phyloP scores from a whole-genome alignment of 2,888 invertebrate species.

The Lampropteryx suffumata region DNA sequence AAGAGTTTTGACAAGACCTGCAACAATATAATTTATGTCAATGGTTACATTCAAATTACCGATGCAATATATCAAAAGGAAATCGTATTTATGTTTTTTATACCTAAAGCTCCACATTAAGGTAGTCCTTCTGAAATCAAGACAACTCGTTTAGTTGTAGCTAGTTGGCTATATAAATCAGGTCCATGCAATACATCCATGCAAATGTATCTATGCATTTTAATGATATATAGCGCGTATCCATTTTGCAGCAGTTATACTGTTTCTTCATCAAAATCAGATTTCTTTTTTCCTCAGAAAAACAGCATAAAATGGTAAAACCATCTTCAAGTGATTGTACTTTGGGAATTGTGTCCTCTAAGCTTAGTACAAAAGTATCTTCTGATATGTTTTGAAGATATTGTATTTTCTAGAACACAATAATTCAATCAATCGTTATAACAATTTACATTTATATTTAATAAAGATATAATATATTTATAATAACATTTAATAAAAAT shows the following conservation, averaged over 20 bases:
- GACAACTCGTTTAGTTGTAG: constrained; percentile 44
- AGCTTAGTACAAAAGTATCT: constrained; percentile 44
- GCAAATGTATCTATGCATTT: constrained; percentile 47
- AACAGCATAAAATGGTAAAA: constrained; percentile 17
- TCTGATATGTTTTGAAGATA: constrained; percentile 23
- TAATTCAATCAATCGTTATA: too few relatives aligned
- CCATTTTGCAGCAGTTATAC: background rate
- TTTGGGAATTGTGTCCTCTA: constrained; percentile 42
- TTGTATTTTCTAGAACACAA: constrained; percentile 11
- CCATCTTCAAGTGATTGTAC: constrained; percentile 31
- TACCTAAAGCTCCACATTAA: constrained; percentile 53
- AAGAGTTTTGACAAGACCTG: constrained; percentile 88
- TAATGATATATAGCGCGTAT: constrained; percentile 38
- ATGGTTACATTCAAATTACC: too few relatives aligned
- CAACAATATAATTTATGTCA: too few relatives aligned
- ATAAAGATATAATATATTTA: too few relatives aligned
- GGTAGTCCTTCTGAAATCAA: constrained; percentile 51
- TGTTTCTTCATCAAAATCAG: constrained; percentile 26
- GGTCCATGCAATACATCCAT: too few relatives aligned
- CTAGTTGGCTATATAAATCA: constrained; percentile 43
- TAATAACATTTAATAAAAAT: too few relatives aligned
- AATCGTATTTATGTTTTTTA: too few relatives aligned
- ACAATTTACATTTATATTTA: too few relatives aligned
- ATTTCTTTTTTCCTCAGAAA: constrained; percentile 17
- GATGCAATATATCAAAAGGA: too few relatives aligned